Percentiles rank a stretch among this genome's conserved stretches.
These are phyloP conservation scores for Aptenodytes forsteri DNA, from an alignment of 2,113 vertebrate genomes.

Conservation along the genomic window DNA sequence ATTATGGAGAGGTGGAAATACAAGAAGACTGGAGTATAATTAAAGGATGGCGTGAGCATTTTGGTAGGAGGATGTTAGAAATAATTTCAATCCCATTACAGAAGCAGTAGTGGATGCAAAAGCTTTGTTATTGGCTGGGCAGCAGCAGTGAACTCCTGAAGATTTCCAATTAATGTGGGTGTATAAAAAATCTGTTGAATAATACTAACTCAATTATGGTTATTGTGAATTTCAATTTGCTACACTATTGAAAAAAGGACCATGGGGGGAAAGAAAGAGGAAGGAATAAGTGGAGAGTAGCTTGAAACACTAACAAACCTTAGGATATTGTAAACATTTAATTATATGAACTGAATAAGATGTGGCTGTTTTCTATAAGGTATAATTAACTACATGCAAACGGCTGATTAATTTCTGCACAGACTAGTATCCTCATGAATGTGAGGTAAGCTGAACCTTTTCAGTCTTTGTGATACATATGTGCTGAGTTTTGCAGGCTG, in stretches of 20 bases:
- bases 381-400: neutral
- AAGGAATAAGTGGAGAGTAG: neutral
- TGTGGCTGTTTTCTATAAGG: neutral
- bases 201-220: slow-evolving; percentile 1
- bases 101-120: slow-evolving; percentile 14
- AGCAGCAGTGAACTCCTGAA: neutral
- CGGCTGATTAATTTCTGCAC: neutral
- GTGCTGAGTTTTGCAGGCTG: neutral
- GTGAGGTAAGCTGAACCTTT: neutral
- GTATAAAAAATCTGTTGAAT: neutral
- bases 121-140: slow-evolving; percentile 10
- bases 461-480: neutral
- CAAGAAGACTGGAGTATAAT: slow-evolving; percentile 63
- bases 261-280: neutral
- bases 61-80: slow-evolving; percentile 58
- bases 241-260: neutral
- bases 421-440: neutral
- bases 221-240: slow-evolving; percentile 10
- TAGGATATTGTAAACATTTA: slow-evolving; percentile 26
- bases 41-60: slow-evolving; percentile 39
- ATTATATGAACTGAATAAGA: neutral
- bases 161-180: neutral
- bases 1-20: slow-evolving; percentile 5
- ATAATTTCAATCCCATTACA: slow-evolving; percentile 58
- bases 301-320: neutral